Evolutionary conservation across 2,113 vertebrate species (phyloP), one percentile per base, ranked within the genome.

Genomic region (Microtus pennsylvanicus): DNA sequence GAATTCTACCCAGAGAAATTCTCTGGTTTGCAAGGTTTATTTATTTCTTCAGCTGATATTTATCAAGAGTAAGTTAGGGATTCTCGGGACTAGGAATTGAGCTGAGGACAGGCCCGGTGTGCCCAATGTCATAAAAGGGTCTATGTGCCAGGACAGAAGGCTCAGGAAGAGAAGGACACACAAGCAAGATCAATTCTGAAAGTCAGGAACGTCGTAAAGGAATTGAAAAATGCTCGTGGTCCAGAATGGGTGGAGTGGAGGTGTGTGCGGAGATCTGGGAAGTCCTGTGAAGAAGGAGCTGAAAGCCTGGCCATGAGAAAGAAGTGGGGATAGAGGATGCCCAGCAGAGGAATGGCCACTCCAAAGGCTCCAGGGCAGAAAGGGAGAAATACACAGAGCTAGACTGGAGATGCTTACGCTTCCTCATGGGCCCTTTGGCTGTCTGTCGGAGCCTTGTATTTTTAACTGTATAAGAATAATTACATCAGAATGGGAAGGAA

Each of bases 391-490:
- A 42, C 38, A 42, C 38, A 42, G 38, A 42, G 38, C 38, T 42
- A 42, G 38, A 42, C 38, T 42, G 38, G 38, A 42, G 38, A 42
- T 42, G 38, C 38, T 42, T 42, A 42, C 38, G 38, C 38, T 42
- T 42, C 38, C 38, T 42, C 38, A 42, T 42, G 38, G 38, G 38
- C 38, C 38, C 38, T 42, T 42, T 42, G 38, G 38, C 38, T 42
- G 38, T 42, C 38, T 42, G 38, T 42, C 38, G 38, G 38, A 42
- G 38, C 38, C 38, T 42, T 42, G 42, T 42, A 42, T 42, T 42
- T 42, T 42, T 95, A 67, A 95, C 67, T 86, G 21, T 4, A 2
- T 90, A 87, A 74, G 30, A 89, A 63, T 91, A 92, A 93, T 76
- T 65, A 78, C 11, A n/a, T 65, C 72, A 26, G 26, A 87, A 93